Conservation (phyloP, 1,140 invertebrate species). For the Doryteuthis pealeii region DNA sequence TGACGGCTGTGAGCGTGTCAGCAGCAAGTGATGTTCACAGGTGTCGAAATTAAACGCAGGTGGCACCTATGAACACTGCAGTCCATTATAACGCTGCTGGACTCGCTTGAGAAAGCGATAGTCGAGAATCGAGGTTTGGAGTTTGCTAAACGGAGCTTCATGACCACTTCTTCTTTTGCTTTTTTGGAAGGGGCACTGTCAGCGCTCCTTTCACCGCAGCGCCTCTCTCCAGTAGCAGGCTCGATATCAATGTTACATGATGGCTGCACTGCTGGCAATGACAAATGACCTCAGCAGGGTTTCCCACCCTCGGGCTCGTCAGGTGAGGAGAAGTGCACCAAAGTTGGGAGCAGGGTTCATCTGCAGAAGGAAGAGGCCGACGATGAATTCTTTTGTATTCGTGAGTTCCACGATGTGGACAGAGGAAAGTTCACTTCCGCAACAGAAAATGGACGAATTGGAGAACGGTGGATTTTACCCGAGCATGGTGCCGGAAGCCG, state of each 20-base stretch:
- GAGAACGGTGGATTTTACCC: conserved; percentile 35
- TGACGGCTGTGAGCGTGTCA: background rate
- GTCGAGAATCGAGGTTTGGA: background rate
- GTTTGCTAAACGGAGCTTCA: conserved; percentile 38
- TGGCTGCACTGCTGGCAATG: background rate
- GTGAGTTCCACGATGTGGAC: conserved; percentile 36
- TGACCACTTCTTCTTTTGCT: conserved; percentile 41
- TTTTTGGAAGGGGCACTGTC: background rate
- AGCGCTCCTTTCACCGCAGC: background rate
- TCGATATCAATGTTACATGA: background rate
- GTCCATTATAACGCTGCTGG: background rate
- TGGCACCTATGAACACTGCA: background rate
- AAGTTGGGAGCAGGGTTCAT: too few relatives aligned
- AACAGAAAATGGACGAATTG: conserved; percentile 55
- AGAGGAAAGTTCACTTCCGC: conserved; percentile 53
- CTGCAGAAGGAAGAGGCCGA: too few relatives aligned
- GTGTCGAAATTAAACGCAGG: background rate
- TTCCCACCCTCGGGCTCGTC: background rate
- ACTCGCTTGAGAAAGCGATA: too few relatives aligned
- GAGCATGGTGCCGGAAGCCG: too few relatives aligned
- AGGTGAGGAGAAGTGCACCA: too few relatives aligned
- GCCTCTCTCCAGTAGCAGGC: background rate
- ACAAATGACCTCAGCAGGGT: background rate
- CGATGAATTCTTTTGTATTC: conserved; percentile 8
- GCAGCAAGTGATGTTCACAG: background rate